Conservation (phyloP, 2,888 invertebrate species). For the Parascotia fuliginaria region DNA sequence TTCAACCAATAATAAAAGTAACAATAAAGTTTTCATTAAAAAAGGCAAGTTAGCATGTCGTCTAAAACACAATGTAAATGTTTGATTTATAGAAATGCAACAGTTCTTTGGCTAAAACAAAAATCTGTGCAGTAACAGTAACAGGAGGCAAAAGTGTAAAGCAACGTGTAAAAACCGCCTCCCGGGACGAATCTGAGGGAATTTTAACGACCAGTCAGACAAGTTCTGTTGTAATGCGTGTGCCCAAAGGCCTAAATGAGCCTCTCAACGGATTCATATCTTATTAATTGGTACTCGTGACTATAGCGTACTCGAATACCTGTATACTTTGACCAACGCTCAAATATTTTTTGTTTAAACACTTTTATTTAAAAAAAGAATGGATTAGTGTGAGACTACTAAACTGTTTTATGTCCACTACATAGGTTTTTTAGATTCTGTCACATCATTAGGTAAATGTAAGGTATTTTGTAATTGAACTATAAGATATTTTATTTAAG, state of each 20-base stretch:
- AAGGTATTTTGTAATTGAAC: no score
- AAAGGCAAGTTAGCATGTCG: no score
- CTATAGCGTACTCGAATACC: slow-evolving; percentile 22
- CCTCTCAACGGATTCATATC: slow-evolving; percentile 50
- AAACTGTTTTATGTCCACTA: no score
- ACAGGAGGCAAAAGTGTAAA: slow-evolving; percentile 51
- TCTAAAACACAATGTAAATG: no score
- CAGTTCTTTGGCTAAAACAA: no score
- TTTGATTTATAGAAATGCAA: no score
- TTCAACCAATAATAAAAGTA: no score
- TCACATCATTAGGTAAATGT: no score
- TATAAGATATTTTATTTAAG: no score
- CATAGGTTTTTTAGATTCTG: not conserved
- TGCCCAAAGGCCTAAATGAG: slow-evolving; percentile 61
- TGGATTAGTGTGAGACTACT: no score
- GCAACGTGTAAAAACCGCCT: slow-evolving; percentile 50
- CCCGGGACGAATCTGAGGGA: slow-evolving; percentile 70
- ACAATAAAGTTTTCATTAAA: no score
- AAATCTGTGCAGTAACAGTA: slow-evolving; percentile 18
- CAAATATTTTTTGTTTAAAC: slow-evolving; percentile 6
- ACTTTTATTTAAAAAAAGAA: slow-evolving; percentile 3
- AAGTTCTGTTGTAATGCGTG: slow-evolving; percentile 59
- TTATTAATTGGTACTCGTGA: slow-evolving; percentile 55
- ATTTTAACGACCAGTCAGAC: slow-evolving; percentile 72
- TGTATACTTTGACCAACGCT: slow-evolving; percentile 24